A percentile compares a stretch with the other conserved stretches of the same genome.
Conservation (phyloP, 2,888 invertebrate species). For the Lutraria lutraria region DNA sequence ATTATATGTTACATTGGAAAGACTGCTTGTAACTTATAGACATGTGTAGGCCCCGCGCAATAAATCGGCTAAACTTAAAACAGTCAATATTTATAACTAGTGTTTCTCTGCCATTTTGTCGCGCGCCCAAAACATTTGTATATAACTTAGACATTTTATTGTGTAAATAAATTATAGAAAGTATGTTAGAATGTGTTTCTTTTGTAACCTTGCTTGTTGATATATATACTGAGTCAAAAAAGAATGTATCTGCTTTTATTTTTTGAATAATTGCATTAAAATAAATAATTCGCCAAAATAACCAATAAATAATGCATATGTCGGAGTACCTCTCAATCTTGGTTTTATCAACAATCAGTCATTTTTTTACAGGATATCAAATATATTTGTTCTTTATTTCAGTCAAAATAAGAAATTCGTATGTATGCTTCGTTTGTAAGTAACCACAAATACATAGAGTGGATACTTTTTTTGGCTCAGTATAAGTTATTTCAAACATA, state of each 20-base stretch:
- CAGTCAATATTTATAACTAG: background rate
- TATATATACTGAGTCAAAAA: background rate
- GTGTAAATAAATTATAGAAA: slow-evolving; percentile 11
- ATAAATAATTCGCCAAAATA: background rate
- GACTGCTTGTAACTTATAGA: background rate
- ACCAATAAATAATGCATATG: background rate
- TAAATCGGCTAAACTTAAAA: background rate
- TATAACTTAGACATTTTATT: background rate
- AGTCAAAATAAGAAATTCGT: too few relatives aligned
- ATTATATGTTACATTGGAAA: background rate
- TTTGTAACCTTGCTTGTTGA: background rate
- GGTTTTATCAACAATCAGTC: too few relatives aligned
- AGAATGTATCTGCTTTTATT: background rate
- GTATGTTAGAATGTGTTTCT: background rate
- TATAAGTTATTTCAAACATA: too few relatives aligned
- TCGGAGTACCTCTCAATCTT: background rate
- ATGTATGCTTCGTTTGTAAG: too few relatives aligned
- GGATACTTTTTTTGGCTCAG: too few relatives aligned
- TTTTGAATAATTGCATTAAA: background rate
- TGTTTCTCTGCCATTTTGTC: background rate
- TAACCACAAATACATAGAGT: too few relatives aligned
- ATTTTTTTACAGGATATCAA: too few relatives aligned
- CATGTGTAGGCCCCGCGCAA: background rate
- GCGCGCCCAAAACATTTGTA: background rate
- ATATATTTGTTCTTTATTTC: too few relatives aligned